Conservation (phyloP, 2,113 vertebrate species). For the Meleagris gallopavo region DNA sequence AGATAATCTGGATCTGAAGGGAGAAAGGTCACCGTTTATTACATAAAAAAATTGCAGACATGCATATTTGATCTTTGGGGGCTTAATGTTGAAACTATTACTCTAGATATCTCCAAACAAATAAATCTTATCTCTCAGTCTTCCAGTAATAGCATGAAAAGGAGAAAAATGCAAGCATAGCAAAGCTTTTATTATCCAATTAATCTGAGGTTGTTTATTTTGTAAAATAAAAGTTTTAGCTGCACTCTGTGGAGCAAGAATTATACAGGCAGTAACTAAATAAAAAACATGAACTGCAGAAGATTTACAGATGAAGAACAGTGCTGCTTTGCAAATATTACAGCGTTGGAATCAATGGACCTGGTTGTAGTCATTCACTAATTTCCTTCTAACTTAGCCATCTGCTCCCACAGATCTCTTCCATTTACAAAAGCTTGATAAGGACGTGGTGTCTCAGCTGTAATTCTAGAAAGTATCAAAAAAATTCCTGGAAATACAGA, state of each 20-base stretch:
- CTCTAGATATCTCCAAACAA: conserved; percentile 10
- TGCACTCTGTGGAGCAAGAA: neutral
- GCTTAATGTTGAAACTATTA: neutral
- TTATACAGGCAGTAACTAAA: neutral
- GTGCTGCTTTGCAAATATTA: neutral
- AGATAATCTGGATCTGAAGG: neutral
- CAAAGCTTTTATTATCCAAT: conserved; percentile 50
- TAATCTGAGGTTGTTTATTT: conserved; percentile 29
- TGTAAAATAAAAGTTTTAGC: neutral
- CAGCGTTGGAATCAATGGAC: neutral
- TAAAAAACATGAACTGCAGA: neutral
- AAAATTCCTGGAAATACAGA: neutral
- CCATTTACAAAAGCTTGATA: neutral
- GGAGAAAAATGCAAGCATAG: neutral
- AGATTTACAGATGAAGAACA: neutral
- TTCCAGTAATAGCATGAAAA: neutral
- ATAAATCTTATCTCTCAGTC: conserved; percentile 23
- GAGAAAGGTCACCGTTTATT: neutral
- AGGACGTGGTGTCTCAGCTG: neutral
- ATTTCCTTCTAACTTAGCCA: neutral
- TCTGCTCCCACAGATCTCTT: neutral
- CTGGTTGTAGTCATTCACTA: neutral
- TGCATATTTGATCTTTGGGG: neutral
- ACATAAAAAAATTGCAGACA: neutral
- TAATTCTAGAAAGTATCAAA: neutral